These are phyloP conservation scores for Nematostella vectensis DNA, from an alignment of 92 coral and sea anemone species.

Conservation along the genomic window DNA sequence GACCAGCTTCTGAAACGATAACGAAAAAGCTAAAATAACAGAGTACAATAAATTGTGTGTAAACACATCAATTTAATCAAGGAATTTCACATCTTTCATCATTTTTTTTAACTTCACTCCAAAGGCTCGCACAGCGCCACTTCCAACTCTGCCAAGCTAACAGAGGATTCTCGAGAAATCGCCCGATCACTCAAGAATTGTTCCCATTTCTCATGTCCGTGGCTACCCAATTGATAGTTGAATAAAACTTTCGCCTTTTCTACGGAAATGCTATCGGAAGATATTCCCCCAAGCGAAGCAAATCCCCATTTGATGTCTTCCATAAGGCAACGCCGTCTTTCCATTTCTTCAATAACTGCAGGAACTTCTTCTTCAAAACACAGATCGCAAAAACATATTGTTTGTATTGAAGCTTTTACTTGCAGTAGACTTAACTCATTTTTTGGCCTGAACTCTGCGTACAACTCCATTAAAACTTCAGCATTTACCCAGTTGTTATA, in stretches of 20 bases:
- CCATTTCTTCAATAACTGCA: conserved; percentile 44
- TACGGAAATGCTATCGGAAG: conserved; percentile 17
- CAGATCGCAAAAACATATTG: conserved; percentile 44
- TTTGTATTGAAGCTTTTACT: conserved; percentile 41
- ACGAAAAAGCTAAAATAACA: no score
- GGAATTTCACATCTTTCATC: no score
- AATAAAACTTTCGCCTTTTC: conserved; percentile 35
- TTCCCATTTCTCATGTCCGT: conserved; percentile 26
- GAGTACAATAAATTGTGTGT: no score
- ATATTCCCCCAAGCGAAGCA: conserved; percentile 32
- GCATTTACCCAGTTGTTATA: no score
- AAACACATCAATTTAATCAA: no score
- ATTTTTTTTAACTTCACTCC: no score
- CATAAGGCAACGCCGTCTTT: conserved; percentile 42
- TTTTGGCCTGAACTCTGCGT: conserved; percentile 37
- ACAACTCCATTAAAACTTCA: conserved; percentile 24
- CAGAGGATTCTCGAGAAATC: conserved; percentile 16
- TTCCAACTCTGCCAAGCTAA: conserved; percentile 38
- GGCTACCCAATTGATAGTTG: conserved; percentile 29
- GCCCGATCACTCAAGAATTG: conserved; percentile 26
- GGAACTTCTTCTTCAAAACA: conserved; percentile 42
- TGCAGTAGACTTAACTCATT: conserved; percentile 38
- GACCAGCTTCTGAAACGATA: no score
- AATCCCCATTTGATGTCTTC: conserved; percentile 54
- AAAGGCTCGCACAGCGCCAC: conserved; percentile 19